A percentile compares a stretch with the other conserved stretches of the same genome.
phyloP scores from a whole-genome alignment of 2,797 vertebrate species.

The Chaetodon trifasciatus region DNA sequence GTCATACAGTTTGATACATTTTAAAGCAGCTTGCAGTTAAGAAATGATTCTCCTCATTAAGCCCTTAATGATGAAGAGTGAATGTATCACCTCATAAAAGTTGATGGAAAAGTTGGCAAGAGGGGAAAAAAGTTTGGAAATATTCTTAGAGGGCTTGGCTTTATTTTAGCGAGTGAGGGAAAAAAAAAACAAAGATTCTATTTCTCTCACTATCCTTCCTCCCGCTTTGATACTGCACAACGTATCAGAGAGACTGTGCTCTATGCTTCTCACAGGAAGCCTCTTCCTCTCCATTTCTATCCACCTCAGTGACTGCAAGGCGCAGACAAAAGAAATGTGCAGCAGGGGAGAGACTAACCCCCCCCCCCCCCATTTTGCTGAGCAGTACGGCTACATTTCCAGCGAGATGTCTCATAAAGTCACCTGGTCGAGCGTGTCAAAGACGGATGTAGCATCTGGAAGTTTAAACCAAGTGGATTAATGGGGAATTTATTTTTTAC shows the following conservation, averaged over 20 bases:
- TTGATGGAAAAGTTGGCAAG: conserved; percentile 41
- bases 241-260: conserved; percentile 15
- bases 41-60: conserved; percentile 21
- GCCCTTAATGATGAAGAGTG: background rate
- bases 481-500: conserved; percentile 49
- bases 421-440: conserved; percentile 57
- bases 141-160: conserved; percentile 27
- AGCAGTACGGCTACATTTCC: conserved; percentile 29
- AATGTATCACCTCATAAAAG: conserved; percentile 17
- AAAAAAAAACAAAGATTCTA: conserved; percentile 8
- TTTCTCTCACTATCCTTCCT: conserved; percentile 3
- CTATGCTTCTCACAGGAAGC: conserved; percentile 16
- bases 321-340: conserved; percentile 60
- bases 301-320: conserved; percentile 34
- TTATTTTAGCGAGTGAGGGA: conserved; percentile 12
- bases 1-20: conserved; percentile 1
- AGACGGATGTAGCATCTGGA: conserved; percentile 49
- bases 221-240: conserved; percentile 18
- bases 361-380: conserved; percentile 11
- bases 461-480: conserved; percentile 66
- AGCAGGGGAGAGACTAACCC: conserved; percentile 36
- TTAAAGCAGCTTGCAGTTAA: conserved; percentile 11
- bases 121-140: conserved; percentile 3
- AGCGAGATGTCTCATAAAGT: conserved; percentile 58
- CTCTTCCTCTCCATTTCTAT: conserved; percentile 38